Percentiles rank a stretch among this genome's conserved stretches.
Evolutionary conservation across 2,797 vertebrate genomes (phyloP).

Genomic region (Mionectes olivaceus): DNA sequence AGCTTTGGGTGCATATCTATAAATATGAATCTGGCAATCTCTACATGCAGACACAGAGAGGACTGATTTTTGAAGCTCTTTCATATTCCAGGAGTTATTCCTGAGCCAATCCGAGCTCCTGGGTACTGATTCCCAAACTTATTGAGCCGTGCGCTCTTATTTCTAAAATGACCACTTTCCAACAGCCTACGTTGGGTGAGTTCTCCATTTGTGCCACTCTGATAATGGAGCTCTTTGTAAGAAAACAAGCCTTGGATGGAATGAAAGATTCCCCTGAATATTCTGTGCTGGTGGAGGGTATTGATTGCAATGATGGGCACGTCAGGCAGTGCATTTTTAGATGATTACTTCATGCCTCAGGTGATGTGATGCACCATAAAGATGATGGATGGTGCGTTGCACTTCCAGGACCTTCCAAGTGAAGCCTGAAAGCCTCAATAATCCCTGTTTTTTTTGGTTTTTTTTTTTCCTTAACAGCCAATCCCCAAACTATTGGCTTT

Average conservation of each 20-base stretch:
- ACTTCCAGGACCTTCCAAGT: constrained; percentile 35
- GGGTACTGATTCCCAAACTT: neutral
- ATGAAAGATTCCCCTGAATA: constrained; percentile 27
- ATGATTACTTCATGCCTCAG: constrained; percentile 67
- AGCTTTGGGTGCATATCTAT: neutral
- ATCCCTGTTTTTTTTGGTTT: neutral
- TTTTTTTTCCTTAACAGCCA: neutral
- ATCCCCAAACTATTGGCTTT: neutral
- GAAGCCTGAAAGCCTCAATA: neutral
- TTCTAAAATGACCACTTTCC: neutral
- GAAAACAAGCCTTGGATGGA: neutral
- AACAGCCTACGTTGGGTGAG: neutral
- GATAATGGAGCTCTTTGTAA: neutral
- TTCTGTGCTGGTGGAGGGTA: neutral
- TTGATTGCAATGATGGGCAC: constrained; percentile 3
- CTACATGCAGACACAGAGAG: accelerated
- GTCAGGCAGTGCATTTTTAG: constrained; percentile 59
- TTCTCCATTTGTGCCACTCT: neutral
- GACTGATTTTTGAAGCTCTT: neutral
- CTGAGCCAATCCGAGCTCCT: neutral
- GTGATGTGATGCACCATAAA: constrained; percentile 49
- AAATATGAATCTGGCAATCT: neutral
- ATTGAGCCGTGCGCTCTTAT: neutral
- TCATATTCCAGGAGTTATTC: neutral
- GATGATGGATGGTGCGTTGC: constrained; percentile 44